phyloP scores from a whole-genome alignment of 1,140 invertebrate genomes.

The Aradophagus sp. region DNA sequence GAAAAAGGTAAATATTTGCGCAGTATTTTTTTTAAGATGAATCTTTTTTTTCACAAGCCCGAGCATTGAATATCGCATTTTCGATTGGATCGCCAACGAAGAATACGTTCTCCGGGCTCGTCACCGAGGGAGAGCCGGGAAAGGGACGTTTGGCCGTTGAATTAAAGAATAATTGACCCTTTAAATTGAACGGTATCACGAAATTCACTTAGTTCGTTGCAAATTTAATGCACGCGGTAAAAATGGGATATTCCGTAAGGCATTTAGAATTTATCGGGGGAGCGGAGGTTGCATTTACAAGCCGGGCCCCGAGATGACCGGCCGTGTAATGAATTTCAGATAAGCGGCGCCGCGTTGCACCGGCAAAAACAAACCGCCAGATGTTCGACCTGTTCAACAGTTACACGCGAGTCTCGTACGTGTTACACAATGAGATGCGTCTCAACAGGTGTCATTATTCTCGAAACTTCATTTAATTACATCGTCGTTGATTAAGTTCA shows the following conservation, averaged over 20 bases:
- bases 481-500: constrained; percentile 38
- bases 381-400: constrained; percentile 50
- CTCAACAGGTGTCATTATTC: constrained; percentile 55
- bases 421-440: constrained; percentile 50
- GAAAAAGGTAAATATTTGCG: no score
- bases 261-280: constrained; percentile 24
- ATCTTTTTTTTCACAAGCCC: no score
- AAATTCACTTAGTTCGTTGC: constrained; percentile 36
- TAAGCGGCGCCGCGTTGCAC: constrained; percentile 32
- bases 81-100: no score
- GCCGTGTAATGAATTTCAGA: constrained; percentile 53
- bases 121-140: no score
- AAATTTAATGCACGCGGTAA: constrained; percentile 30
- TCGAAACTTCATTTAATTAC: constrained; percentile 37
- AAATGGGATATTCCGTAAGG: constrained; percentile 31
- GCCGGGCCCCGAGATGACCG: constrained; percentile 33
- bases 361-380: constrained; percentile 55
- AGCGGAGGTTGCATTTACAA: constrained; percentile 30
- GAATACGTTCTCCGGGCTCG: no score
- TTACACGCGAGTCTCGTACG: constrained; percentile 32
- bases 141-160: no score
- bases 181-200: constrained; percentile 29
- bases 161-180: constrained; percentile 20
- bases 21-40: no score
- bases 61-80: no score